Conservation (phyloP, 2,113 vertebrate species). For the Tonatia bakeri region DNA sequence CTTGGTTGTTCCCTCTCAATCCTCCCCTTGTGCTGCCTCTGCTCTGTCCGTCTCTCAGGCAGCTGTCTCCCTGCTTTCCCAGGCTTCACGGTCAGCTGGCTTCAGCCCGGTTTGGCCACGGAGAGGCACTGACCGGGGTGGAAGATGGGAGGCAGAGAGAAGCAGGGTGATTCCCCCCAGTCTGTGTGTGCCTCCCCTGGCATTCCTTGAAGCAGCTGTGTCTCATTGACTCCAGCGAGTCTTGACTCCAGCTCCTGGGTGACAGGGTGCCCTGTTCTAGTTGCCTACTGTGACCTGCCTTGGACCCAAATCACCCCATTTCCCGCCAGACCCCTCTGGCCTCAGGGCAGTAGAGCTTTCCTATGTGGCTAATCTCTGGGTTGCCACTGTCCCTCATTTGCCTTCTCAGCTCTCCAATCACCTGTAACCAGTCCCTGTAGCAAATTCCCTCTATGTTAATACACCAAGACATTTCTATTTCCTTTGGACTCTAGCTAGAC, state of each 20-base stretch:
- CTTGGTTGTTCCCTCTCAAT: background rate
- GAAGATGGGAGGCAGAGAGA: background rate
- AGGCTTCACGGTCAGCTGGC: background rate
- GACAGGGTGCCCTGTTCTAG: background rate
- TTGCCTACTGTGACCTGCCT: rapidly evolving
- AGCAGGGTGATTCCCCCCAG: no score
- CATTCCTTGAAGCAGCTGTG: background rate
- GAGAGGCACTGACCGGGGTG: background rate
- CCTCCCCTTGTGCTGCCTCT: background rate
- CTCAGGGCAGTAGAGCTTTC: background rate
- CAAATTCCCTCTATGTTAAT: background rate
- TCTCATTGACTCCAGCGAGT: no score
- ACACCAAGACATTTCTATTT: background rate
- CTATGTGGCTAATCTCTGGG: background rate
- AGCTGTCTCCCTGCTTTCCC: background rate
- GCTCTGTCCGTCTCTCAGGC: background rate
- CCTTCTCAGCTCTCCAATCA: background rate
- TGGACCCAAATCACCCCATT: background rate
- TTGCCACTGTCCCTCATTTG: no score
- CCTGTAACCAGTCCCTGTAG: background rate
- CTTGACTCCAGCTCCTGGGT: background rate
- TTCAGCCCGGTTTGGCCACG: background rate
- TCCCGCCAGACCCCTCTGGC: background rate
- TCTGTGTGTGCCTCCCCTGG: background rate
- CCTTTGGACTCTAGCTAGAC: background rate